Evolutionary conservation across 2,797 vertebrate species (phyloP).

Genomic region (Cephalopachus bancanus): DNA sequence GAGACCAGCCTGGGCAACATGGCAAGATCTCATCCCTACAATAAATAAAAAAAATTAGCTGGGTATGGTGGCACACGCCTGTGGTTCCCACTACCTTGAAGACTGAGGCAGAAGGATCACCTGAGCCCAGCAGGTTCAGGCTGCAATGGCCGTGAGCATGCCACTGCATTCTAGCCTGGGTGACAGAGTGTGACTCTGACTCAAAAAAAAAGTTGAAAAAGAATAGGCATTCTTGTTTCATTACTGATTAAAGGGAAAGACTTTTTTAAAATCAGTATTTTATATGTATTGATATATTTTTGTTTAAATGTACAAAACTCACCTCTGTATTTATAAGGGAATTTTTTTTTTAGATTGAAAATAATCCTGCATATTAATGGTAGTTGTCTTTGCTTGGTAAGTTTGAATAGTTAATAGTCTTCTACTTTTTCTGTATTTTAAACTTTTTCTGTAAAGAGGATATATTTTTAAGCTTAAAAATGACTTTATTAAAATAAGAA

Average conservation of each 20-base stretch:
- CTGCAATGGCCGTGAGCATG: too few species aligned
- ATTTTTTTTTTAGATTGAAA: slow-evolving; percentile 29
- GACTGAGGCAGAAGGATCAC: too few species aligned
- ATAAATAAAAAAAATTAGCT: too few species aligned
- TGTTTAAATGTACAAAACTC: slow-evolving; percentile 32
- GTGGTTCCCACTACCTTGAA: too few species aligned
- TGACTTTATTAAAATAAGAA: slow-evolving; percentile 53
- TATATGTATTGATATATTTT: neutral
- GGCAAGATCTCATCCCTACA: too few species aligned
- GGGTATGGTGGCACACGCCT: too few species aligned
- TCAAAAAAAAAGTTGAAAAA: neutral
- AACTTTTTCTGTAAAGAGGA: slow-evolving; percentile 9
- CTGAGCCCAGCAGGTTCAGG: too few species aligned
- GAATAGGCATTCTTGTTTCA: neutral
- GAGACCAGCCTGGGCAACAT: too few species aligned
- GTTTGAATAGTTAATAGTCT: neutral
- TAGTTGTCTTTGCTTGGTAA: neutral
- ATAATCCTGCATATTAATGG: neutral
- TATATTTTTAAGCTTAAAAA: slow-evolving; percentile 38
- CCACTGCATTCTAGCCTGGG: too few species aligned
- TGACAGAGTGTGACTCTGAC: too few species aligned
- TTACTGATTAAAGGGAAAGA: neutral
- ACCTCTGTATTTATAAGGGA: slow-evolving; percentile 27
- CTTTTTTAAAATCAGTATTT: neutral
- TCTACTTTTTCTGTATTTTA: slow-evolving; percentile 53